Conservation (phyloP, 2,113 vertebrate species). For the Circaetus gallicus region DNA sequence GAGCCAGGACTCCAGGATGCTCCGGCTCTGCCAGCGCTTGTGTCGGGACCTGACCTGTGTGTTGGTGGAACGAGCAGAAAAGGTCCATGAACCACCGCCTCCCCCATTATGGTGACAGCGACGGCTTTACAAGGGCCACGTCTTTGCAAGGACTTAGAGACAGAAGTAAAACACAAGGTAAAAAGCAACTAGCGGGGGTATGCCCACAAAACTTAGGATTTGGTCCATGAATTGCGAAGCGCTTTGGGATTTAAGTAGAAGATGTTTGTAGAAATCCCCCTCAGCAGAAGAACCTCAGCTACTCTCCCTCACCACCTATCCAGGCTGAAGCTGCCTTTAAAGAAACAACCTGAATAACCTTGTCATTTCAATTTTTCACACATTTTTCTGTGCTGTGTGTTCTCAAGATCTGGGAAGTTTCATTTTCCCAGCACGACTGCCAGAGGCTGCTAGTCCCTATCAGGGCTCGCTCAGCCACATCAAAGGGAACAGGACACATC, state of each 20-base stretch:
- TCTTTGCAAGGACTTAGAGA: neutral
- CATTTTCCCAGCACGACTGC: constrained; percentile 35
- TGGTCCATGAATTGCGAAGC: neutral
- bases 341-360: constrained; percentile 34
- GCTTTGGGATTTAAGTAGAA: neutral
- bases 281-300: neutral
- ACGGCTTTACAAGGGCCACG: neutral
- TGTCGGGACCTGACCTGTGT: accelerated
- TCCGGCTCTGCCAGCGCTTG: neutral
- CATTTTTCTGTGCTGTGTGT: neutral
- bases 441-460: constrained; percentile 47
- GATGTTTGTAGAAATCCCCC: neutral
- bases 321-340: neutral
- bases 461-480: constrained; percentile 39
- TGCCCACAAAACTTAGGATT: neutral
- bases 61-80: neutral
- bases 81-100: neutral
- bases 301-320: neutral
- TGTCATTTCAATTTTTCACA: constrained; percentile 50
- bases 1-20: neutral
- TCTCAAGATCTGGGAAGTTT: constrained; percentile 7
- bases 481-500: constrained; percentile 40
- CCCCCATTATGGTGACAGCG: neutral
- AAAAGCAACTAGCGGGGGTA: too few species aligned
- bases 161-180: neutral